phyloP scores from a whole-genome alignment of 1,140 invertebrate genomes.

The Drosophila kohkoa region DNA sequence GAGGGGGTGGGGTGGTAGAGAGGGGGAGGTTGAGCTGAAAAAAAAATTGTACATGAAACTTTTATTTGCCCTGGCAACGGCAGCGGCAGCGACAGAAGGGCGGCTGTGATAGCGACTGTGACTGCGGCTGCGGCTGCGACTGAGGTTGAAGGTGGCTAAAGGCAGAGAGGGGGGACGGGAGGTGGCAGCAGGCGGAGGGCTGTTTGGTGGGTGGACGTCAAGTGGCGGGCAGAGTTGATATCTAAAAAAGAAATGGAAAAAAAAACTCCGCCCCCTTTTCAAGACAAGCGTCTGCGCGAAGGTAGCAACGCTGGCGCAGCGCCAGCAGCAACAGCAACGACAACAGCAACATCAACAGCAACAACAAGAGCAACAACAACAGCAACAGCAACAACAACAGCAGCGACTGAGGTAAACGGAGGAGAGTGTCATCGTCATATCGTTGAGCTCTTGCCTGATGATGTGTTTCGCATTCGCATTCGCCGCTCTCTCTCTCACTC shows the following conservation, averaged over 20 bases:
- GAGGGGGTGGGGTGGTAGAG: neutral
- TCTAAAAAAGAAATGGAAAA: slow-evolving; percentile 57
- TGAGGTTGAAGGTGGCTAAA: neutral
- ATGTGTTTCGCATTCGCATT: neutral
- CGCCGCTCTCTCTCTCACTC: slow-evolving; percentile 1
- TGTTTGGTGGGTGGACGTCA: slow-evolving; percentile 17
- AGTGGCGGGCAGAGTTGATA: slow-evolving; percentile 54
- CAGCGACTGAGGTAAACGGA: slow-evolving; percentile 1
- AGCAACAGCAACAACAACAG: no score
- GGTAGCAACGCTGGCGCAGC: slow-evolving; percentile 71
- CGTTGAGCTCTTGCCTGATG: slow-evolving; percentile 22
- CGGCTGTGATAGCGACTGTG: neutral
- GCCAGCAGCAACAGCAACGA: slow-evolving; percentile 34
- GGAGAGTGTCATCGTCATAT: slow-evolving; percentile 47
- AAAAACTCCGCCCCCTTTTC: slow-evolving; percentile 84
- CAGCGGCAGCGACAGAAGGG: slow-evolving; percentile 52
- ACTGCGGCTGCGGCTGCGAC: neutral
- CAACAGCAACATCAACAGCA: no score
- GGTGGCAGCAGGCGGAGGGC: neutral
- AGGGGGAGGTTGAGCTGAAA: neutral
- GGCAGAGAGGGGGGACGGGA: neutral
- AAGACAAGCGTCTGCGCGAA: slow-evolving; percentile 83
- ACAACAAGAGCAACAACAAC: neutral
- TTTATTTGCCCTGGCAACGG: slow-evolving; percentile 66
- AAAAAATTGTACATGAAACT: slow-evolving; percentile 61